These are phyloP conservation scores for Danio rerio DNA, from an alignment of 2,113 vertebrate genomes.

Conservation along the genomic window DNA sequence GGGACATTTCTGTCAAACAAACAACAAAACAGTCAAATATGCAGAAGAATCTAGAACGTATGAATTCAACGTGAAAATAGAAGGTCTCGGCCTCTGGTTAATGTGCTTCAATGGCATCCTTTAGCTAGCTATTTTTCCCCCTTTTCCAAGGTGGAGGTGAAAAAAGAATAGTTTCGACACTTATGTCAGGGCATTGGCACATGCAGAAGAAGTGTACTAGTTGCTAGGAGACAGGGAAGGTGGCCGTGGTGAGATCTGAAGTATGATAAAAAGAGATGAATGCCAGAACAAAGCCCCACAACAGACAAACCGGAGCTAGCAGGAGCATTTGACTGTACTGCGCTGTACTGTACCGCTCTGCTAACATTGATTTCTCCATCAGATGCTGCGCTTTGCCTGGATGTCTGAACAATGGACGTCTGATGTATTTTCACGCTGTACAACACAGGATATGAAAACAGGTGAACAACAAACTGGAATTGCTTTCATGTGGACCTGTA, in stretches of 20 bases:
- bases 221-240: conserved; percentile 61
- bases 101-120: conserved; percentile 32
- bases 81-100: background rate
- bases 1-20: background rate
- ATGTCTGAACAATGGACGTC: background rate
- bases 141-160: conserved; percentile 44
- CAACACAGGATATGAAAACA: background rate
- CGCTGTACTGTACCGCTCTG: background rate
- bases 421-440: background rate
- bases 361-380: background rate
- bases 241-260: conserved; percentile 54
- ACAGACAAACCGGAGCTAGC: conserved; percentile 5
- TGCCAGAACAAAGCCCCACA: conserved; percentile 51
- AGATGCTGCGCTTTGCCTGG: background rate
- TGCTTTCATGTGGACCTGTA: background rate
- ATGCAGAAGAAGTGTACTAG: conserved; percentile 55
- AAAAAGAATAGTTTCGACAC: conserved; percentile 49
- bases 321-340: conserved; percentile 25
- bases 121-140: conserved; percentile 24
- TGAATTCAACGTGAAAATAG: background rate
- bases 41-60: background rate
- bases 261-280: conserved; percentile 53
- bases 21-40: background rate
- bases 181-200: conserved; percentile 40
- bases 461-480: background rate